Percentiles rank a stretch among this genome's conserved stretches.
Conservation (phyloP, 1,140 invertebrate genomes). For the Melanaphis sacchari region DNA sequence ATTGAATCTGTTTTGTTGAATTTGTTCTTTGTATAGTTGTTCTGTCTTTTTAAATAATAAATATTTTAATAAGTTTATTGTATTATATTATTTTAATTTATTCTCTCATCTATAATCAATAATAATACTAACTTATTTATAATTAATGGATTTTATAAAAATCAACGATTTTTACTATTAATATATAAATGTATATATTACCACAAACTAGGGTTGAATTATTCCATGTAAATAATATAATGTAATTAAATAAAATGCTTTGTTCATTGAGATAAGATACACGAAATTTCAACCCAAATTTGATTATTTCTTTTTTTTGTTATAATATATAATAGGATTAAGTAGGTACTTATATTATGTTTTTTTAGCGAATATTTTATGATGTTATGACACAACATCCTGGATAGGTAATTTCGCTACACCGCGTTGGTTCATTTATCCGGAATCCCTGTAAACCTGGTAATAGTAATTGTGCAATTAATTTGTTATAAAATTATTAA, state of each 20-base stretch:
- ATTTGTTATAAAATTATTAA: not conserved
- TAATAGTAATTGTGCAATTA: no score
- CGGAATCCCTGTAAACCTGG: no score
- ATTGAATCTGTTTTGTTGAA: not conserved
- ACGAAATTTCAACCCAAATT: accelerated
- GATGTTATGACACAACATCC: not conserved
- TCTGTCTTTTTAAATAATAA: not conserved
- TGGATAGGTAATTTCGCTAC: not conserved
- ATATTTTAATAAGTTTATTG: not conserved
- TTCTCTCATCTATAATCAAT: not conserved
- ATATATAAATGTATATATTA: not conserved
- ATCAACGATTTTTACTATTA: not conserved
- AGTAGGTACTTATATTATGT: not conserved
- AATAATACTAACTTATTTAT: no score
- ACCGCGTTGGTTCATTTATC: no score
- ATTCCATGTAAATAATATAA: not conserved
- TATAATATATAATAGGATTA: not conserved
- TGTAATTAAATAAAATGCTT: not conserved
- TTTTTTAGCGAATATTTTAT: not conserved
- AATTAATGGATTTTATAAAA: not conserved
- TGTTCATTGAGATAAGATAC: not conserved
- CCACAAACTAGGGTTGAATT: not conserved
- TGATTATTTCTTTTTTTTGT: not conserved
- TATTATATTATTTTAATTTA: not conserved
- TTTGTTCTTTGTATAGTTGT: not conserved